Base-by-base conservation (phyloP, 2,113 vertebrate species). In the Chauna torquata region DNA sequence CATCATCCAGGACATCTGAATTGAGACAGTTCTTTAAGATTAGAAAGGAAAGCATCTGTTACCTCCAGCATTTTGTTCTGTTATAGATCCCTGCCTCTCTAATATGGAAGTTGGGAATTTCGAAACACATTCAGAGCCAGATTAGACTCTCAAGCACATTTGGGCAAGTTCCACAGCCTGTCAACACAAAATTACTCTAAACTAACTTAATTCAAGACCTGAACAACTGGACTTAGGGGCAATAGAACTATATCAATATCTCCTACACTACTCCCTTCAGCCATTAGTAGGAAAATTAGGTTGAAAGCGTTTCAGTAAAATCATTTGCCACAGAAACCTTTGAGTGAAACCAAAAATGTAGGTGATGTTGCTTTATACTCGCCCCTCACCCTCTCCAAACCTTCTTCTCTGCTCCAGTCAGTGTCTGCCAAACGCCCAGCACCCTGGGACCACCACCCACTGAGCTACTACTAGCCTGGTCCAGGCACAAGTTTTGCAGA, bases 371-470 rank as follows among this genome's bases (percentile, higher is more conserved):
- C 49, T 65, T 68, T 78, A 12, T 71, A 24, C n/a, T 55, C 69
- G 5, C 3, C n/a, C 9, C 20, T 23, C 23, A 24, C 23, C 23
- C 23, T 23, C 23, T 24, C 23, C 84, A 45, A 87, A 77, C 8
- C 5, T 20, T 9, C 12, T 74, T 34, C 50, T 38, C 12, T 3
- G 1, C 24, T 84, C n/a, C 24, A 32, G 8, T 0, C 24, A 32
- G 8, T 0, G 40, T 15, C 71, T 71, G 79, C 3, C 6, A 62
- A 88, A 84, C 1, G 4, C 14, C 36, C 20, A 86, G 59, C 16
- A 84, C 7, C 4, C 42, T 36, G 23, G 11, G 14, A 78, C 50
- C 22, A 8, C 6, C 0, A 3, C 25, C 78, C 20, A 65, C 0
- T 0, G 40, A 12, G 32, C 32, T 61, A 14, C 32, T 61, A 12